phyloP scores from a whole-genome alignment of 2,888 invertebrate species.

The Dyspetes luteomarginatus region DNA sequence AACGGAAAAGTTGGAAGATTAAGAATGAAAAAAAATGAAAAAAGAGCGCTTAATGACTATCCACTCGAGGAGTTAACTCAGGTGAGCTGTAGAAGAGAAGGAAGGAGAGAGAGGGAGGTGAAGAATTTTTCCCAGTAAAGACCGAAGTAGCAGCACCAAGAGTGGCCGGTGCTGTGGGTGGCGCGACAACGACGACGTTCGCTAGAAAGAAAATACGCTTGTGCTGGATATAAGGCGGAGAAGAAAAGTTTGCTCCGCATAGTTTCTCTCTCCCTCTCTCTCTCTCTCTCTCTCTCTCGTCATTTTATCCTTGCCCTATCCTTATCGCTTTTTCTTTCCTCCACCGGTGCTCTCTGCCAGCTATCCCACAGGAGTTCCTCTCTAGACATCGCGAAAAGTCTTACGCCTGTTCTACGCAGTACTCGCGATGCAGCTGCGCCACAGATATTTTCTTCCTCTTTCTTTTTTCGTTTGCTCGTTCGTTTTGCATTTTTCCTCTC shows the following conservation, averaged over 20 bases:
- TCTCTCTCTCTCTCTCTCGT: background rate
- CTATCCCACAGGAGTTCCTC: conserved; percentile 61
- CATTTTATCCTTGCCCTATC: conserved; percentile 54
- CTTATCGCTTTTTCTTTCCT: conserved; percentile 61
- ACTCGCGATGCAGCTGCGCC: conserved; percentile 49
- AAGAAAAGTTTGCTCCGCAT: conserved; percentile 62
- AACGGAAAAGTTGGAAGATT: conserved; percentile 62
- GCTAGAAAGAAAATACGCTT: conserved; percentile 35
- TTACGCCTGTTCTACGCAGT: conserved; percentile 49
- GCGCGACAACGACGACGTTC: conserved; percentile 20
- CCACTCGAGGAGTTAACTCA: conserved; percentile 66
- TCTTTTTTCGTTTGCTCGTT: conserved; percentile 25
- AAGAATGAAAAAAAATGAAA: conserved; percentile 47
- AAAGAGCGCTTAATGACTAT: conserved; percentile 63
- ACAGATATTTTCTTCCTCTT: conserved; percentile 36
- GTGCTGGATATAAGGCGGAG: conserved; percentile 58
- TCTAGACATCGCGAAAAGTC: conserved; percentile 56
- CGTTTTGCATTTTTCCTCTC: conserved; percentile 52
- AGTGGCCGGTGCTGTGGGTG: conserved; percentile 35
- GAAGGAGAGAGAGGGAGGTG: conserved; percentile 16
- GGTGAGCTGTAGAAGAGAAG: conserved; percentile 42
- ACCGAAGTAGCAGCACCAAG: conserved; percentile 20
- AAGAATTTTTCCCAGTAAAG: conserved; percentile 47
- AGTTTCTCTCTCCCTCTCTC: conserved; percentile 38
- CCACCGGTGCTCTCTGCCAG: conserved; percentile 33